These are phyloP conservation scores for Mythimna impura DNA, from an alignment of 2,888 invertebrate genomes.

Conservation along the genomic window DNA sequence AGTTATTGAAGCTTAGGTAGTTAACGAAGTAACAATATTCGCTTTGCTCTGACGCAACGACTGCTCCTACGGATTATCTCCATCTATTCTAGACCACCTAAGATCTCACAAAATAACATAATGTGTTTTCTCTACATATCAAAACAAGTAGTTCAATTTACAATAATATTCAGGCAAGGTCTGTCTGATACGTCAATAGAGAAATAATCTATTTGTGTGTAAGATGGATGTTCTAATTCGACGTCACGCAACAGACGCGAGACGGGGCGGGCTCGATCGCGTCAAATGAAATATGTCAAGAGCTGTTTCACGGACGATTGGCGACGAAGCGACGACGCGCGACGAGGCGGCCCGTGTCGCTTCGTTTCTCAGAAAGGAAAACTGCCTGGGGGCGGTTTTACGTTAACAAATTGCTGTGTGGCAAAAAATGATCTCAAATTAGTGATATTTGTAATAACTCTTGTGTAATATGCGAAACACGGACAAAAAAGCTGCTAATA, in stretches of 20 bases:
- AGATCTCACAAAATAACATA: slow-evolving; percentile 43
- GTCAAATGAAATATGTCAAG: slow-evolving; percentile 88
- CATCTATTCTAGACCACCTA: slow-evolving; percentile 51
- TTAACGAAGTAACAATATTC: slow-evolving; percentile 9
- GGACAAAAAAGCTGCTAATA: background rate
- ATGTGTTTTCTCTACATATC: slow-evolving; percentile 32
- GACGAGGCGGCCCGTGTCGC: slow-evolving; percentile 57
- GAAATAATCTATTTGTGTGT: slow-evolving; percentile 70
- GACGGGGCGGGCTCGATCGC: slow-evolving; percentile 71
- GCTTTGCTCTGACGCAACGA: slow-evolving; percentile 19
- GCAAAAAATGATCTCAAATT: slow-evolving; percentile 55
- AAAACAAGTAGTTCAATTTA: slow-evolving; percentile 42
- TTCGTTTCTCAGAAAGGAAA: slow-evolving; percentile 70
- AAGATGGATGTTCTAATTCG: slow-evolving; percentile 75
- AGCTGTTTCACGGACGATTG: slow-evolving; percentile 88
- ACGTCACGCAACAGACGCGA: slow-evolving; percentile 71
- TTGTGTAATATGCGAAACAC: slow-evolving; percentile 6
- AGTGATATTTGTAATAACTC: slow-evolving; percentile 22
- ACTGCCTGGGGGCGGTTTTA: slow-evolving; percentile 57
- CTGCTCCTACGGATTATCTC: slow-evolving; percentile 17
- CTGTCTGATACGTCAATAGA: slow-evolving; percentile 58
- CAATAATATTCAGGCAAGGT: slow-evolving; percentile 38
- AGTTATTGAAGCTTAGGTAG: background rate
- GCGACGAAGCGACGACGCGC: slow-evolving; percentile 68
- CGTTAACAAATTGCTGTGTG: slow-evolving; percentile 62